Evolutionary conservation across 2,797 vertebrate genomes (phyloP), one percentile per base, ranked within the genome.

Genomic region (Esox lucius): DNA sequence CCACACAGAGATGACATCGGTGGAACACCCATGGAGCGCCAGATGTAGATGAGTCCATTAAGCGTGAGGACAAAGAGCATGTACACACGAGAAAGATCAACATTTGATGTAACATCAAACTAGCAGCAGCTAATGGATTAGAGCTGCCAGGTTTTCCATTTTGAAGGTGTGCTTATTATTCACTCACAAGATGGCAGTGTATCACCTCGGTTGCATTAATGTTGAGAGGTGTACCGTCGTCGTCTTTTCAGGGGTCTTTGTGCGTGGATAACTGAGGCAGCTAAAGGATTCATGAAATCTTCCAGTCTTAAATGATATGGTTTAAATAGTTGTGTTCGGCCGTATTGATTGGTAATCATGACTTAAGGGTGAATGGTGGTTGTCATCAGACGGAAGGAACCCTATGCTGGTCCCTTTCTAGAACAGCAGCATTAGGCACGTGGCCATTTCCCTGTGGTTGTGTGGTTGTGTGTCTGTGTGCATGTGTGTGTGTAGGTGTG

Each of bases 131-230:
- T 78, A 51, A 81, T 87, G 83, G 78, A 76, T 22, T 35, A 67
- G 74, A 70, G 61, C 76, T 83, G 81, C 83, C 83, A 82, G 72
- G 82, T 78, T 74, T 68, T 31, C 46, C 70, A 48, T 78, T 74
- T 53, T 76, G 67, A 73, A 81, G 71, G 71, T 80, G 39, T 73
- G 77, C 72, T 71, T 84, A 80, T 76, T 65, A 75, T 91, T 86
- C 83, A 61, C 83, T 89, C 94, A 93, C 92, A 89, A 94, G 93
- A 91, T 94, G 94, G 93, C 93, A 94, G 91, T 94, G 89, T 92
- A 88, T 86, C 82, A 64, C 94, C 87, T 93, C 67, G 74, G 75
- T 84, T 89, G 70, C 70, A 68, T 22, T 69, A 42, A 67, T 72
- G 80, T 62, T 73, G 16, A 77, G 35, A 6, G 71, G 46, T 75